Conservation (phyloP, 2,113 vertebrate genomes). For the Nyctibius bracteatus region DNA sequence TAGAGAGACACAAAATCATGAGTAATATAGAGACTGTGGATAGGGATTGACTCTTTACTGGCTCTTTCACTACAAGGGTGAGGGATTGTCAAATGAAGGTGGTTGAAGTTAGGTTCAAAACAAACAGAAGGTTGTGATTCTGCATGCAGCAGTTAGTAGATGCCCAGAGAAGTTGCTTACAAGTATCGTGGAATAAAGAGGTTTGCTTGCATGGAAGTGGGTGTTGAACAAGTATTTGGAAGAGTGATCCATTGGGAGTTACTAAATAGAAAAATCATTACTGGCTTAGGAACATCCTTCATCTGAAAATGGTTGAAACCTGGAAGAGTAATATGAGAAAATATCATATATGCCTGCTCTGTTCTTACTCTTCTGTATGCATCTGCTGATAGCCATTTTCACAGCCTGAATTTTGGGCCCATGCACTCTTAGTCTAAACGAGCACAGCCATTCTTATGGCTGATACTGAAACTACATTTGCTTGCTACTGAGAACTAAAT, state of each 20-base stretch:
- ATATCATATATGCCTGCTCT: background rate
- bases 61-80: background rate
- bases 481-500: background rate
- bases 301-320: background rate
- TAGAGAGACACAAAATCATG: background rate
- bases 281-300: background rate
- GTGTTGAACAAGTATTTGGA: background rate
- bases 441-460: background rate
- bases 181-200: background rate
- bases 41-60: background rate
- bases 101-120: background rate
- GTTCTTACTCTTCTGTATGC: background rate
- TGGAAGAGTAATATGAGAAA: background rate
- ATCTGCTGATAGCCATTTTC: background rate
- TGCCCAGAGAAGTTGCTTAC: background rate
- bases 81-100: background rate
- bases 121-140: background rate
- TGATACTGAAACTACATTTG: background rate
- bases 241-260: background rate
- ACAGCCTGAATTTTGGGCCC: background rate
- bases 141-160: background rate
- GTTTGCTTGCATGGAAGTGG: background rate
- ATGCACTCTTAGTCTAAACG: background rate
- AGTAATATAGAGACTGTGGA: background rate
- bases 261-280: background rate